phyloP scores from a whole-genome alignment of 2,797 vertebrate genomes.

The Scleropages formosus region DNA sequence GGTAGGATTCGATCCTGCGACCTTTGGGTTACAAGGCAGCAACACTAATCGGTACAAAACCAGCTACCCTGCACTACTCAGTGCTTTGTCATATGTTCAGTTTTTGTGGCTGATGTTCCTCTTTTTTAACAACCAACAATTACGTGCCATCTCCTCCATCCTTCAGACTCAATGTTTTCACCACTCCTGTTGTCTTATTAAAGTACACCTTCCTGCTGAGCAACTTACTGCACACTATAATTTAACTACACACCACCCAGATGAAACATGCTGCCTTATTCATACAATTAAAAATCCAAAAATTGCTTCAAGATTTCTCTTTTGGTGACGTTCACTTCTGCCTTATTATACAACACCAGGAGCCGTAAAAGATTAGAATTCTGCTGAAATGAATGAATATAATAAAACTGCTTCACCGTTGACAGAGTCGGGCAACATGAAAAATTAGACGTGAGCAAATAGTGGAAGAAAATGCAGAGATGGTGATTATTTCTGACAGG shows the following conservation, averaged over 20 bases:
- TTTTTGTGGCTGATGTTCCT: background rate
- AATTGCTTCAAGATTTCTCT: constrained; percentile 35
- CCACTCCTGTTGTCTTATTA: constrained; percentile 46
- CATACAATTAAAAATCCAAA: constrained; percentile 50
- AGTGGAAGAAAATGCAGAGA: constrained; percentile 72
- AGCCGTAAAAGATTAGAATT: constrained; percentile 56
- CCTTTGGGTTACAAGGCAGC: too few relatives aligned
- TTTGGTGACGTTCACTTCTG: constrained; percentile 41
- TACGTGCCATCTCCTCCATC: background rate
- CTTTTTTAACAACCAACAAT: background rate
- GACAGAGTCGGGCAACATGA: constrained; percentile 68
- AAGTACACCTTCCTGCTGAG: constrained; percentile 44
- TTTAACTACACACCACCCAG: background rate
- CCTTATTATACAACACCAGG: constrained; percentile 51
- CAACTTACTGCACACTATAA: background rate
- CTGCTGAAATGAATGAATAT: constrained; percentile 55
- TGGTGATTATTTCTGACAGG: constrained; percentile 85
- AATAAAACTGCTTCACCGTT: constrained; percentile 51
- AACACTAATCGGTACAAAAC: too few relatives aligned
- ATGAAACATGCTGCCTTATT: constrained; percentile 24
- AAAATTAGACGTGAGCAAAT: constrained; percentile 65
- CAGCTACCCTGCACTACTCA: too few relatives aligned
- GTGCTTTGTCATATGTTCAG: too few relatives aligned
- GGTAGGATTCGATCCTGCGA: too few relatives aligned
- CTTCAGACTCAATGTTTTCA: background rate